phyloP scores from a whole-genome alignment of 1,140 invertebrate species.

The Nephila pilipes region DNA sequence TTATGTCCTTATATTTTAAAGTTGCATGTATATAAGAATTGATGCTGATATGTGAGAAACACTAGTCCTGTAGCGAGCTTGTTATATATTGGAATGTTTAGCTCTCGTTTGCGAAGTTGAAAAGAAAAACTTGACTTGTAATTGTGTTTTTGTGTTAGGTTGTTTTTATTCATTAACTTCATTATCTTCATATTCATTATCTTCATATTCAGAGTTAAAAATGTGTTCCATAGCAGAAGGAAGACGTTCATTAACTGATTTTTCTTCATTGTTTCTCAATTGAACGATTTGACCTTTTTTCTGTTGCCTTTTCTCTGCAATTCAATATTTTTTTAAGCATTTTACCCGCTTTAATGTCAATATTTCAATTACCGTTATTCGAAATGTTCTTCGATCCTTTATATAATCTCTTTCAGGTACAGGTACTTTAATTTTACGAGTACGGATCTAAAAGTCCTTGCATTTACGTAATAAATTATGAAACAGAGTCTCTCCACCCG shows the following conservation, averaged over 20 bases:
- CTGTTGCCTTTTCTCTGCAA: background rate
- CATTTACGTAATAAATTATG: background rate
- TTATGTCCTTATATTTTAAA: too few species aligned
- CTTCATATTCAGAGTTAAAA: background rate
- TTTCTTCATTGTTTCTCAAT: background rate
- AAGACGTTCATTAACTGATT: background rate
- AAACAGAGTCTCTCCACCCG: background rate
- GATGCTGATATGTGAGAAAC: too few species aligned
- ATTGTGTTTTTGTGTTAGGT: too few species aligned
- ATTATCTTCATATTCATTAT: background rate
- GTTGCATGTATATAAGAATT: too few species aligned
- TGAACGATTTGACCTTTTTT: background rate
- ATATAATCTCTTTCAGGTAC: background rate
- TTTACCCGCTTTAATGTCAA: background rate
- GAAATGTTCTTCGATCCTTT: background rate
- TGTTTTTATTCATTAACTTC: too few species aligned
- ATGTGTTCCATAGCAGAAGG: background rate
- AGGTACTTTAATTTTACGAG: background rate
- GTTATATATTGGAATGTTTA: too few species aligned
- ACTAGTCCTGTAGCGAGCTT: too few species aligned
- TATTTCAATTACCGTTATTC: background rate
- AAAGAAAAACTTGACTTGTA: too few species aligned
- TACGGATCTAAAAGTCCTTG: background rate
- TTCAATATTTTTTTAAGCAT: background rate
- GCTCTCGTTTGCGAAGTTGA: too few species aligned